Percentiles rank a stretch among this genome's conserved stretches.
phyloP scores from a whole-genome alignment of 1,140 invertebrate species.

The Cyrtorhinus lividipennis region DNA sequence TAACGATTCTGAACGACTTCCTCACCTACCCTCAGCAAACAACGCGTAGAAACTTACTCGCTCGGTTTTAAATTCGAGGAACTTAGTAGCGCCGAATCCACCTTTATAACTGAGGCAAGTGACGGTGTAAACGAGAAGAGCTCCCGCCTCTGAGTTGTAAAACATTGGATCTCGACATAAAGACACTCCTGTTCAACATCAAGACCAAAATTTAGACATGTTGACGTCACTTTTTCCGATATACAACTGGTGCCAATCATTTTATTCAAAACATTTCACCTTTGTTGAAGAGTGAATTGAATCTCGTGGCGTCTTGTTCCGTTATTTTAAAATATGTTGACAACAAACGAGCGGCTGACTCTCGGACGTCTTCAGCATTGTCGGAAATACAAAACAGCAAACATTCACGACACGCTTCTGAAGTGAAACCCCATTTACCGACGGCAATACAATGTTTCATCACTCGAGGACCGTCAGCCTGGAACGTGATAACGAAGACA shows the following conservation, averaged over 20 bases:
- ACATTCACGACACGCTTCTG: constrained; percentile 25
- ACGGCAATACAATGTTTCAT: constrained; percentile 20
- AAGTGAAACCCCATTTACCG: constrained; percentile 30
- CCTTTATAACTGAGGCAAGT: constrained; percentile 6
- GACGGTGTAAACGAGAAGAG: constrained; percentile 29
- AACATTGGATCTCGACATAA: constrained; percentile 37
- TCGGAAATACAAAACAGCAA: constrained; percentile 32
- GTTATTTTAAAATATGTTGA: constrained; percentile 28
- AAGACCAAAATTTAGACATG: neutral
- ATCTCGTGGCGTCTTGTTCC: constrained; percentile 11
- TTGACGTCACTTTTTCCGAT: no score
- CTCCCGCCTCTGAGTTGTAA: constrained; percentile 38
- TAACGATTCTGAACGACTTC: no score
- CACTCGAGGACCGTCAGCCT: constrained; percentile 13
- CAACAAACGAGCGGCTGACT: constrained; percentile 31
- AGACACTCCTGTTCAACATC: constrained; percentile 23
- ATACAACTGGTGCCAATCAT: no score
- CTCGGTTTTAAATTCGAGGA: neutral
- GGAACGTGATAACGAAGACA: neutral
- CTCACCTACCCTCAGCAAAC: no score
- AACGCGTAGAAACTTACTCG: constrained; percentile 12
- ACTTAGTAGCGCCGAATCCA: constrained; percentile 2
- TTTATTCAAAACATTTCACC: no score
- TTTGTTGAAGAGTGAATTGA: constrained; percentile 26
- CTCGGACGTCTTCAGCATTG: constrained; percentile 34